Base-by-base conservation (phyloP, 2,113 vertebrate species). In the Prunella fulvescens region DNA sequence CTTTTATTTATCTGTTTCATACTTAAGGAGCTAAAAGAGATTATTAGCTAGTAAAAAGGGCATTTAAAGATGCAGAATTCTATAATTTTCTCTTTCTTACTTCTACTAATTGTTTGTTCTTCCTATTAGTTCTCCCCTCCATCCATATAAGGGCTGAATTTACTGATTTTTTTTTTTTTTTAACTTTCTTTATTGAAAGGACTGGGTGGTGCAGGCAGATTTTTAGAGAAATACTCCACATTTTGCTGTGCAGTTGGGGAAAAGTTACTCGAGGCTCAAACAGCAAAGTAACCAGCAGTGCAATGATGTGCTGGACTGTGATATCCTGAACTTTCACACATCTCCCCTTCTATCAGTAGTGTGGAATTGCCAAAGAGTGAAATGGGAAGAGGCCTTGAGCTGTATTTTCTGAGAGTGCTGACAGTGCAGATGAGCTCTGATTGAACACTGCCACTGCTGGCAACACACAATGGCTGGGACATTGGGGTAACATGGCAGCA, bases 251-350 rank as follows among this genome's bases (percentile, higher is more conserved):
- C 15, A 60, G 12, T 3, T 61, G 47, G 33, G 35, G 66, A 77
- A 58, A 76, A 84, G 47, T 66, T 40, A 42, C 25, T 56, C 6
- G 35, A 78, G 61, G 47, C 39, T 92, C 33, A 70, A 62, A 73
- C 7, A 65, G 45, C 76, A 45, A 64, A 86, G 42, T 13, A 84
- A n/a, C 10, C 50, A 58, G 45, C 37, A 61, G 50, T 19, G 42
- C 82, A 95, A 28, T 18, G 19, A 89, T 84, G 78, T 50, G 53
- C 71, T 80, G 58, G 45, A 79, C 6, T 85, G 84, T 44, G 70
- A 60, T 60, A 90, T 7, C 45, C 45, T 92, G 92, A 96, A 85
- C 93, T 90, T 83, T 93, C 85, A 86, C 90, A 92, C 56, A 79
- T 23, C 77, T 72, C 51, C 57, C 37, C 51, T 40, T 40, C 65